Percentiles rank a stretch among this genome's conserved stretches.
phyloP scores from a whole-genome alignment of 2,797 vertebrate species.

The Sphaeramia orbicularis region DNA sequence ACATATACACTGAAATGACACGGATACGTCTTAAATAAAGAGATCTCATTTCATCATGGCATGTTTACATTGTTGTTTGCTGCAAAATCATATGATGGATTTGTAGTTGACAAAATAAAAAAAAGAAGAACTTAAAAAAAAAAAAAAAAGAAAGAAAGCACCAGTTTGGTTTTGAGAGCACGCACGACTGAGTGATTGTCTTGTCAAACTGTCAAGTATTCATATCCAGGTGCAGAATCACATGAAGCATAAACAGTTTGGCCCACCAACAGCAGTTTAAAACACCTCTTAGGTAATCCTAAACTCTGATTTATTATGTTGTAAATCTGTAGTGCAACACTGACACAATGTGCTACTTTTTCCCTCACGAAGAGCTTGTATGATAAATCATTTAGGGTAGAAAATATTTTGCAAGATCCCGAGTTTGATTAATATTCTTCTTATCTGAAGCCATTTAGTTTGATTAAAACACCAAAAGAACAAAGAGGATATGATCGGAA shows the following conservation, averaged over 20 bases:
- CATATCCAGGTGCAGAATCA: slow-evolving; percentile 8
- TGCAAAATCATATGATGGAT: slow-evolving; percentile 34
- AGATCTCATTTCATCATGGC: slow-evolving; percentile 5
- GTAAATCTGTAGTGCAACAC: slow-evolving; percentile 51
- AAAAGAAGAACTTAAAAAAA: slow-evolving; percentile 27
- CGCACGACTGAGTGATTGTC: slow-evolving; percentile 45
- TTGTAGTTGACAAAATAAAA: slow-evolving; percentile 30
- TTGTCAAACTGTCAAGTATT: slow-evolving; percentile 50
- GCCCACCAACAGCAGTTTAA: slow-evolving; percentile 47
- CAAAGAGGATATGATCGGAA: slow-evolving; percentile 31
- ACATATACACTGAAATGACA: slow-evolving; percentile 1
- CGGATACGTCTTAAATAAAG: not conserved
- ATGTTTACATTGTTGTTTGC: slow-evolving; percentile 8
- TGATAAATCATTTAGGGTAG: slow-evolving; percentile 50
- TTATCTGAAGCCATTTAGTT: slow-evolving; percentile 68
- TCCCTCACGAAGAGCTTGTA: slow-evolving; percentile 16
- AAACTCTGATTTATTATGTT: slow-evolving; percentile 50
- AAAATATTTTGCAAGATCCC: slow-evolving; percentile 25
- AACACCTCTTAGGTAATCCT: slow-evolving; percentile 37
- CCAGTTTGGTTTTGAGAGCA: slow-evolving; percentile 16
- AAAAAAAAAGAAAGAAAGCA: slow-evolving; percentile 1
- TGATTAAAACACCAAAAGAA: slow-evolving; percentile 58
- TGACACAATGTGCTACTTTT: slow-evolving; percentile 16
- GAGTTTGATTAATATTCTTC: slow-evolving; percentile 60
- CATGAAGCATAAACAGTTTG: slow-evolving; percentile 18